Base-by-base conservation (phyloP, 2,797 vertebrate genomes). In the Takifugu rubripes region DNA sequence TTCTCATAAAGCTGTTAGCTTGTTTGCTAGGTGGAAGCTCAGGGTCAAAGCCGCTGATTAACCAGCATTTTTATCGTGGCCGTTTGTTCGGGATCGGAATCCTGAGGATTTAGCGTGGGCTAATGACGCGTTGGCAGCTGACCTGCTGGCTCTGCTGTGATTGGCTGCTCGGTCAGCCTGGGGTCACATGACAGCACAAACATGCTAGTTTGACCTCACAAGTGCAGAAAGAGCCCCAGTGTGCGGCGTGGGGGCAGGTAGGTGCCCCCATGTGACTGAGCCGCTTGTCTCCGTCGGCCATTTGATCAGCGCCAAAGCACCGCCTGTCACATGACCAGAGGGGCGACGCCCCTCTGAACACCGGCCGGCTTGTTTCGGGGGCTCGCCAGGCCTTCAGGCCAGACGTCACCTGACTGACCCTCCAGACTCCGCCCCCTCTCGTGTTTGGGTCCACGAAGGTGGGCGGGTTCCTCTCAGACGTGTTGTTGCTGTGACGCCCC, bases 221-320 rank as follows among this genome's bases (percentile, higher is more conserved):
- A 64, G 71, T 61, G 66, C 49, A 68, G 72, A 74, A 64, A 0
- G 81, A 64, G 36, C 36, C 36, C 5, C 36, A 40, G 36, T 40
- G 36, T 40, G 36, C 10, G 31, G 27, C 9, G 33, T 2, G 33
- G 5, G 33, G 33, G 33, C 33, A 33, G 33, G 33, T 33, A 33
- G 10, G 11, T 29, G 51, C 61, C 70, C 68, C 66, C 74, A 42
- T 52, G 80, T 82, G 79, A 87, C 67, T 86, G 79, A 83, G 55
- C 61, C 64, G 44, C 78, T 79, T 87, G 86, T 89, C 72, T 68
- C 60, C 50, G 55, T 65, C 60, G 46, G 70, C 72, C 71, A 63
- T 84, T 84, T 87, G 84, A 87, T 84, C 83, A 78, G 83, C 56
- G 76, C 85, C 79, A 88, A 86, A 84, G 81, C 74, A 14, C 68